phyloP scores from a whole-genome alignment of 2,888 invertebrate genomes.

The Mechanitis messenoides region DNA sequence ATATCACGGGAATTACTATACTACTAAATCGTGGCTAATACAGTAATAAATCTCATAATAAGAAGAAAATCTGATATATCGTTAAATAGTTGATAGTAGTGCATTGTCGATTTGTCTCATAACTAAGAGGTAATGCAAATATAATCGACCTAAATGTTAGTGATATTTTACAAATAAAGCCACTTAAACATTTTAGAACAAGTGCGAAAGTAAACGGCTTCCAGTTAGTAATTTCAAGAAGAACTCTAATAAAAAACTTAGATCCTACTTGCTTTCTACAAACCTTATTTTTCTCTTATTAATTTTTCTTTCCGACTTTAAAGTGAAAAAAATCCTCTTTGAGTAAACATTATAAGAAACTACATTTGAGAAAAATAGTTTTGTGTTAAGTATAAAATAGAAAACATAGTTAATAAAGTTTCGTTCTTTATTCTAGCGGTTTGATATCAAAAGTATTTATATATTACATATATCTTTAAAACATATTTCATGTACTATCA shows the following conservation, averaged over 20 bases:
- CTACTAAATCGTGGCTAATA: too few relatives aligned
- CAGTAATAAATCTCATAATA: too few relatives aligned
- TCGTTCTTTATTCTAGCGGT: too few relatives aligned
- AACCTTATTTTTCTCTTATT: constrained; percentile 4
- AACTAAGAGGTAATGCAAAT: background rate
- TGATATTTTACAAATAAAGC: background rate
- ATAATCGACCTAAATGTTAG: background rate
- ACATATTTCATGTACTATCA: too few relatives aligned
- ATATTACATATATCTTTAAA: too few relatives aligned
- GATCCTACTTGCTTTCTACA: background rate
- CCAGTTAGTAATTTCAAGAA: background rate
- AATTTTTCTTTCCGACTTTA: constrained; percentile 2
- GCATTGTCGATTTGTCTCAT: too few relatives aligned
- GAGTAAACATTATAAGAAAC: constrained; percentile 1
- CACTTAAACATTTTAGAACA: background rate
- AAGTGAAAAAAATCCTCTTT: background rate
- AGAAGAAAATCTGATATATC: too few relatives aligned
- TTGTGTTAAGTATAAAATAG: constrained; percentile 3
- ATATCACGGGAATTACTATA: too few relatives aligned
- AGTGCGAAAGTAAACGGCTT: background rate
- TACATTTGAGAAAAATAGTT: constrained; percentile 8
- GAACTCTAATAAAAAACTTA: constrained; percentile 1
- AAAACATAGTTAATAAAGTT: background rate
- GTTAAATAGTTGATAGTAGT: too few relatives aligned
- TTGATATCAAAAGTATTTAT: too few relatives aligned